Conservation (phyloP, 2,113 vertebrate genomes). For the Nycticorax nycticorax region DNA sequence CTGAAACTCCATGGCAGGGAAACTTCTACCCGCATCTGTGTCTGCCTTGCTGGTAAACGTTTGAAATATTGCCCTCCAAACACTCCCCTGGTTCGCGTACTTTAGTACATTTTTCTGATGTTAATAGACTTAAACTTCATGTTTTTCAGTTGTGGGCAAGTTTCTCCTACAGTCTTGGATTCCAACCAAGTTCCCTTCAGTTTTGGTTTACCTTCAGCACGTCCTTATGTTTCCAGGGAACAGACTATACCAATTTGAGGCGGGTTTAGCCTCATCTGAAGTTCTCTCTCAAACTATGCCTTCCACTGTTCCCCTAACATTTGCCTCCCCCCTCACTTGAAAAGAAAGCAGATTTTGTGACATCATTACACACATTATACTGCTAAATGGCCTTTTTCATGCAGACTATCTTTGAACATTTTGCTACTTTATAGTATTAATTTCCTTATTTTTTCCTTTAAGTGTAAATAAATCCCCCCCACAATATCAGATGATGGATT, state of each 20-base stretch:
- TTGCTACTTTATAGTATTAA: neutral
- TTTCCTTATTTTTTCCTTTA: neutral
- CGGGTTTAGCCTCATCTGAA: neutral
- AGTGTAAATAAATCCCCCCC: neutral
- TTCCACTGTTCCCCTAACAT: neutral
- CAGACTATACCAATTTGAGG: neutral
- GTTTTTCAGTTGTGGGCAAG: neutral
- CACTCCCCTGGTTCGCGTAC: neutral
- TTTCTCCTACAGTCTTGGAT: neutral
- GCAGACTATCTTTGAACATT: neutral
- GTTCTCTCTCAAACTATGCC: neutral
- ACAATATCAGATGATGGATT: conserved; percentile 8
- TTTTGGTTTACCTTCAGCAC: neutral
- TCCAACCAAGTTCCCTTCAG: neutral
- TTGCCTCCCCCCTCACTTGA: neutral
- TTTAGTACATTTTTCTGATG: neutral
- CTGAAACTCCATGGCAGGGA: neutral
- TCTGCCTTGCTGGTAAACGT: neutral
- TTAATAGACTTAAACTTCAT: neutral
- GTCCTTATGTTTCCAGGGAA: neutral
- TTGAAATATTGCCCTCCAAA: neutral
- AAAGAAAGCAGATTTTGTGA: neutral
- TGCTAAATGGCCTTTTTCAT: neutral
- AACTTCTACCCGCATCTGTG: neutral
- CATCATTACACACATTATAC: neutral